Evolutionary conservation across 2,797 vertebrate genomes (phyloP).

Genomic region (Miichthys miiuy): DNA sequence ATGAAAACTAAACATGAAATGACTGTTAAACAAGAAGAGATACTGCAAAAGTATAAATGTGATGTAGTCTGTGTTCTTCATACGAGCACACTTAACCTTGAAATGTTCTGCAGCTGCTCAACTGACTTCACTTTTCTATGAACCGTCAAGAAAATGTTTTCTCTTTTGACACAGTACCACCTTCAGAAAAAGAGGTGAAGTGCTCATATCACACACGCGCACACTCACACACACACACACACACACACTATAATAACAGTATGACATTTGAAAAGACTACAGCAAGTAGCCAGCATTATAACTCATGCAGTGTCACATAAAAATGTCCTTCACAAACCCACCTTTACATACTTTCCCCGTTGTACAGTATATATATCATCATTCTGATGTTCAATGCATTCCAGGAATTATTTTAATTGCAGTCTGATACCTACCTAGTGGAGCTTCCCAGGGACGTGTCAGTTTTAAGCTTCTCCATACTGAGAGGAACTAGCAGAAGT

Average conservation of each 20-base stretch:
- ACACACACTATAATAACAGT: neutral
- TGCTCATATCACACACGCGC: neutral
- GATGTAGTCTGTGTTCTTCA: neutral
- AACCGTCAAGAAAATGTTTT: neutral
- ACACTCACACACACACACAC: too few species aligned
- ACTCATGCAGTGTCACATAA: conserved; percentile 3
- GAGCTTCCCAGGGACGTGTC: neutral
- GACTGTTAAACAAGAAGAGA: neutral
- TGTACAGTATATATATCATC: too few species aligned
- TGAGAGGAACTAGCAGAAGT: neutral
- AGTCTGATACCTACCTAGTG: conserved; percentile 15
- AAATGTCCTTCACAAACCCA: neutral
- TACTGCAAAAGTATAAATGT: neutral
- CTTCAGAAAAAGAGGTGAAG: neutral
- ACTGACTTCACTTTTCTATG: neutral
- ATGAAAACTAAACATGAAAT: neutral
- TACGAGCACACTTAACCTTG: neutral
- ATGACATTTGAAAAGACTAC: neutral
- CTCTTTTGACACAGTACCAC: neutral
- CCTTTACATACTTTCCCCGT: neutral
- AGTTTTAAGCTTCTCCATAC: neutral
- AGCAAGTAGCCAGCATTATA: neutral
- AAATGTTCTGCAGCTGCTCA: conserved; percentile 1
- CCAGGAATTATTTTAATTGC: neutral
- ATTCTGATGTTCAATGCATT: neutral